phyloP scores from a whole-genome alignment of 2,888 invertebrate species.

The Eugnorisma glareosa region DNA sequence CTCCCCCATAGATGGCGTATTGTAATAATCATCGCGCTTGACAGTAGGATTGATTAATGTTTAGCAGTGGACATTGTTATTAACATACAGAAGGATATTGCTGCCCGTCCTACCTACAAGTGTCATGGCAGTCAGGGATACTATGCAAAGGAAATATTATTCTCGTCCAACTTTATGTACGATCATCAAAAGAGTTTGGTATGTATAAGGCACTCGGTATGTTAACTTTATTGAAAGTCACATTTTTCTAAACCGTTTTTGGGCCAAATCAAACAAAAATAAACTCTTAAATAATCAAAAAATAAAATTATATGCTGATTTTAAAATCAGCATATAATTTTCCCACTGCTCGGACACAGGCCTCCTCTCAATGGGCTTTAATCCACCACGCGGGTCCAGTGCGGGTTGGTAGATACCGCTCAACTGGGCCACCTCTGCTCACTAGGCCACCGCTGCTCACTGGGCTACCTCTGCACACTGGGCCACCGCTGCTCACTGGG shows the following conservation, averaged over 20 bases:
- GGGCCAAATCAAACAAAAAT: neutral
- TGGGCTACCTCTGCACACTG: no score
- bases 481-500: no score
- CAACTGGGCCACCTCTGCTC: no score
- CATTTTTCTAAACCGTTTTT: neutral
- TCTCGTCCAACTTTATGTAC: neutral
- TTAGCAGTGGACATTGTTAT: constrained; percentile 16
- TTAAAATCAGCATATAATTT: no score
- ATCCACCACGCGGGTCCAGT: no score
- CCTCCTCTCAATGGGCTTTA: no score
- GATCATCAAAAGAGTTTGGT: neutral
- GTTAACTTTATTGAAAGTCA: neutral
- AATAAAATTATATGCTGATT: no score
- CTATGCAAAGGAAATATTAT: neutral
- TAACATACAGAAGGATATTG: constrained; percentile 21
- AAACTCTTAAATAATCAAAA: no score
- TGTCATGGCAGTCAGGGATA: constrained; percentile 20
- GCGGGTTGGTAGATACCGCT: no score
- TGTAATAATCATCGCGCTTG: constrained; percentile 41
- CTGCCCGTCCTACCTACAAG: neutral
- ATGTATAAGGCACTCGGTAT: neutral
- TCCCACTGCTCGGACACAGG: no score
- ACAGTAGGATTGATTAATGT: constrained; percentile 50
- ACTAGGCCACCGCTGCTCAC: no score
- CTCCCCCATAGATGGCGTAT: constrained; percentile 39